A percentile compares a stretch with the other conserved stretches of the same genome.
Evolutionary conservation across 2,113 vertebrate species (phyloP).

Genomic region (Catagonus wagneri): DNA sequence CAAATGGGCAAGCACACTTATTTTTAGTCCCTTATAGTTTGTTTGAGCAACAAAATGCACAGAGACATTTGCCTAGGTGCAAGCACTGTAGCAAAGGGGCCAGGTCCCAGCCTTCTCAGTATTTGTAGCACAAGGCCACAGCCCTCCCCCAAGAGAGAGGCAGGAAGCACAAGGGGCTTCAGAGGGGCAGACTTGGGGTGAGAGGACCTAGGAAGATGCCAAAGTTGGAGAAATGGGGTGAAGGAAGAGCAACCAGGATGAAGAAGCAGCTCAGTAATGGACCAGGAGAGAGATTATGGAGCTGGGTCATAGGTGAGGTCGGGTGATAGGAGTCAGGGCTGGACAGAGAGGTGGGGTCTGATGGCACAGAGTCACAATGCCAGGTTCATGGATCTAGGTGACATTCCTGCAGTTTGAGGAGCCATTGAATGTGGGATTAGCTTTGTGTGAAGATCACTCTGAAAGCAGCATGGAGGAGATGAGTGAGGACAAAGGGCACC

Average conservation of each 20-base stretch:
- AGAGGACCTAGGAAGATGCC: not conserved
- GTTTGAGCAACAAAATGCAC: no score
- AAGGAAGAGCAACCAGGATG: not conserved
- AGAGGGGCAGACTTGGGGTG: rapidly evolving
- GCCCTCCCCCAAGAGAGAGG: not conserved
- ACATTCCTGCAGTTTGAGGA: not conserved
- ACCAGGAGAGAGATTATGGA: not conserved
- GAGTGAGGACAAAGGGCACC: not conserved
- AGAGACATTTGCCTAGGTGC: no score
- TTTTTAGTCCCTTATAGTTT: no score
- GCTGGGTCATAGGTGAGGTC: not conserved
- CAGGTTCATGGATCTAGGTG: rapidly evolving
- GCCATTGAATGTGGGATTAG: not conserved
- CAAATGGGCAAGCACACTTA: no score
- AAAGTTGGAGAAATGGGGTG: not conserved
- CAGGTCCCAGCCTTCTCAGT: no score
- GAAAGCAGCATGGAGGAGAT: not conserved
- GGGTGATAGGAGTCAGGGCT: not conserved
- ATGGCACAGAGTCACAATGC: not conserved
- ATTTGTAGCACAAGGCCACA: no score
- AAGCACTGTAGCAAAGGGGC: no score
- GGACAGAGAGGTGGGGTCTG: not conserved
- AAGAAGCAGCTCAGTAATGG: no score
- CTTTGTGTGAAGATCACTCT: not conserved
- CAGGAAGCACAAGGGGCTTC: not conserved